Evolutionary conservation across 1,140 invertebrate species (phyloP), one percentile per base, ranked within the genome.

Genomic region (Pseudomyrmex concolor): DNA sequence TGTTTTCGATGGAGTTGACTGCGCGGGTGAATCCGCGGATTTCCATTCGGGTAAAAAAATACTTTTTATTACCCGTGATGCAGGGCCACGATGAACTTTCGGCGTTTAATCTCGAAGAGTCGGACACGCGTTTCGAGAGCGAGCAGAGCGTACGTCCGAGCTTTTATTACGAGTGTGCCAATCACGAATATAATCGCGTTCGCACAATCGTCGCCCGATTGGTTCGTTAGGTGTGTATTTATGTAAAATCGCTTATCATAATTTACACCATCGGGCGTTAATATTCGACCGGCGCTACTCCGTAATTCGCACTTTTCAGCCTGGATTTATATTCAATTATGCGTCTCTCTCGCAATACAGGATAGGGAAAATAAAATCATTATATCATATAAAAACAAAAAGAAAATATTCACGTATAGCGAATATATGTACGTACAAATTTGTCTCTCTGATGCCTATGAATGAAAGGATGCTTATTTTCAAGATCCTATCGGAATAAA

Each of bases 241-340:
- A 80, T 80, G 66, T 80, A 80, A 80, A 80, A 80, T 80, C 76
- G 76, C 76, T 80, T 80, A 80, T 80, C 76, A 80, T 80, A 80
- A 80, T 80, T 80, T 80, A 80, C 76, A 70, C 54, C 54, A 43
- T 50, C 51, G 54, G 43, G 45, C 76, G 54, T 80, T 80, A 80
- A 71, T 80, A 80, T 80, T 80, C 76, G 68, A 8, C 19, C 54
- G n/a, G 19, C 54, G 63, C 34, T 70, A 34, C 22, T 0, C 43
- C 54, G 66, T 71, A 80, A 80, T 80, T 80, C 54, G 66, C 76
- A 80, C 66, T 80, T 80, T 80, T 80, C 66, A 80, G 70, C 17
- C 43, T 19, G 43, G 54, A 80, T 59, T 71, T 70, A 70, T 70
- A 60, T 71, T 70, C 19, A 71, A 80, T 80, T 80, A 80, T 34